phyloP scores from a whole-genome alignment of 2,797 vertebrate genomes.

The Arrhamphus sclerolepis region DNA sequence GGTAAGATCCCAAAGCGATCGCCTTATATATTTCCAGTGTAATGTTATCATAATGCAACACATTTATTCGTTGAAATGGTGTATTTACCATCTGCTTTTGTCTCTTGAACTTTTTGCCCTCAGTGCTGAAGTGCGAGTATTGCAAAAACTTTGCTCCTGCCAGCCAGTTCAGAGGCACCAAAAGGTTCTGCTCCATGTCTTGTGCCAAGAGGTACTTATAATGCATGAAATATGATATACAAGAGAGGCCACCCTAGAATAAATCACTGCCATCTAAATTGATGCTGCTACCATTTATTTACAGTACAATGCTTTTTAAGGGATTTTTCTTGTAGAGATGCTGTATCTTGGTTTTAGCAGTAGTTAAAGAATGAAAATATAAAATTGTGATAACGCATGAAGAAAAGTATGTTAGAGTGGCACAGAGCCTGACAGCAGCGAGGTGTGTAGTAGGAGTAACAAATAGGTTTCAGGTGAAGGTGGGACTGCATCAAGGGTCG shows the following conservation, averaged over 20 bases:
- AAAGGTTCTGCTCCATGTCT: conserved; percentile 95
- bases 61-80: not conserved
- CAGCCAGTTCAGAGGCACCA: conserved; percentile 92
- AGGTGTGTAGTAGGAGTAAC: too few species aligned
- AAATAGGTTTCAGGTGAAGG: too few species aligned
- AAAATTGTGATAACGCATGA: too few species aligned
- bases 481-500: too few species aligned
- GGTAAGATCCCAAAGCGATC: too few species aligned
- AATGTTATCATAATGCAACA: not conserved
- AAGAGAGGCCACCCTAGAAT: conserved; percentile 24
- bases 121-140: conserved; percentile 94
- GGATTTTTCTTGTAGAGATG: too few species aligned
- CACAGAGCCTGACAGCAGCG: too few species aligned
- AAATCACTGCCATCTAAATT: not conserved
- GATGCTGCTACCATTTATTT: conserved; percentile 6
- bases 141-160: conserved; percentile 92
- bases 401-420: too few species aligned
- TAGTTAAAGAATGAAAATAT: too few species aligned
- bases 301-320: too few species aligned
- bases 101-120: conserved; percentile 14
- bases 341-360: too few species aligned
- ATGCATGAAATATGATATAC: conserved; percentile 40
- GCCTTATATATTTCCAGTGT: not conserved
- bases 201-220: conserved; percentile 93
- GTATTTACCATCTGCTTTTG: conserved; percentile 14